Base-by-base conservation (phyloP, 2,797 vertebrate species). In the Enteromius mattozi region DNA sequence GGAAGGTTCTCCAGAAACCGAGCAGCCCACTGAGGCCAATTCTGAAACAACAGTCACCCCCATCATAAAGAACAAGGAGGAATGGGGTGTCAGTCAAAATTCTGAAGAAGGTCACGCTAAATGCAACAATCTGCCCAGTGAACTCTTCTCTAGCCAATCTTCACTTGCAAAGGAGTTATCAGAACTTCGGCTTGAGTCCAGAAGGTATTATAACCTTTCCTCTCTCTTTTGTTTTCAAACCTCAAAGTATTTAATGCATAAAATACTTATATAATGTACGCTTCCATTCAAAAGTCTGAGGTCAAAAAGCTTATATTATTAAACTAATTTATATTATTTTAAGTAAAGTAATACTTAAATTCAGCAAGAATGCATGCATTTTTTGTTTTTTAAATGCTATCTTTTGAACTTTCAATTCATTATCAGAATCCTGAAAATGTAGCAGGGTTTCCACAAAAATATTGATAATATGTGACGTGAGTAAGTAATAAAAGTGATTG, bases 151-250 rank as follows among this genome's bases (percentile, higher is more conserved):
- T 17, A 85, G 2, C 30, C 85, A 77, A 86, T 91, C 85, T 42
- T 84, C 92, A 0, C 91, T 96, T 49, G 86, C 92, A 14, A 88
- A 93, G 14, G 91, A 94, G 69, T 92, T 98, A 75, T 91, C 75
- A 78, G 91, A 93, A 30, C 89, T 97, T 59, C 91, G 93, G 27
- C 77, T 71, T 0, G 95, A 98, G 86, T 97, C 97, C 0, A 90
- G 82, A 82, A 94, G 96, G 97, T 97, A 86, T 37, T 37, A 7
- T 6, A 54, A 40, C 27, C 16, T 54, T 66, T 19, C 1, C 19
- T 12, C 24, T 49, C 7, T 49, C 8, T 51, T n/a, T 66, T 45
- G 12, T 30, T 13, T 0, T 47, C 45, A 61, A 59, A 63, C 3
- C 54, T 47, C 0, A 2, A 42, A 16, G 0, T 14, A 0, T 63